Evolutionary conservation across 2,888 invertebrate species (phyloP).

Genomic region (Ptycholaimellus sp.): DNA sequence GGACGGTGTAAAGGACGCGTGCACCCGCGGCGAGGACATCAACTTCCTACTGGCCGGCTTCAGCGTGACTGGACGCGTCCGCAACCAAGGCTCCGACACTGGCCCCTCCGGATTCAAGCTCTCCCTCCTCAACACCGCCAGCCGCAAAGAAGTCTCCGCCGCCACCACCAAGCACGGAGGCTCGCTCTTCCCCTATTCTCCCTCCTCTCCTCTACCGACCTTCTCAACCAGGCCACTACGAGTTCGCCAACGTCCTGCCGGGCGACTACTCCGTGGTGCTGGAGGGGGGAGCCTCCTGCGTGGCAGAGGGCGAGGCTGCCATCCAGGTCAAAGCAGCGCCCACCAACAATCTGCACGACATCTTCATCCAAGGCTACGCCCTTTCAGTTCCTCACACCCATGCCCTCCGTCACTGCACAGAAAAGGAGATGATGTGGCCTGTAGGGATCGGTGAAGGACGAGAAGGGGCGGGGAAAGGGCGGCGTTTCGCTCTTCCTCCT

Average conservation of each 20-base stretch:
- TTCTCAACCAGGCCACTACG: conserved; percentile 2
- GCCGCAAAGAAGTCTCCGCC: no score
- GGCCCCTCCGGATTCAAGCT: not conserved
- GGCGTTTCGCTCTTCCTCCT: no score
- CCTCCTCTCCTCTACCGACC: not conserved
- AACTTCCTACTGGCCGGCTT: conserved; percentile 84
- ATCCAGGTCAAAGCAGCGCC: not conserved
- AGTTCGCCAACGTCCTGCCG: conserved; percentile 3
- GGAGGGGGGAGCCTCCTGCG: not conserved
- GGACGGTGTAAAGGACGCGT: conserved; percentile 60
- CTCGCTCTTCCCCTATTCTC: not conserved
- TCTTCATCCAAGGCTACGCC: not conserved
- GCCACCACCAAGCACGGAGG: not conserved
- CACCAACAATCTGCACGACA: not conserved
- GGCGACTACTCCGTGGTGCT: conserved; percentile 4
- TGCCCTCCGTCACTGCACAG: no score
- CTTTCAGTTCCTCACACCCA: no score
- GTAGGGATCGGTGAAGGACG: no score
- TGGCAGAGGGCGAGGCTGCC: not conserved
- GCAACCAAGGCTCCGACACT: not conserved
- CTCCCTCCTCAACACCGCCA: not conserved
- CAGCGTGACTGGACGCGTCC: conserved; percentile 58
- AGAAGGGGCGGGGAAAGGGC: no score
- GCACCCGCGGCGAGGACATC: conserved; percentile 67
- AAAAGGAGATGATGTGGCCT: no score